Conservation (phyloP, 2,113 vertebrate genomes). For the Bufo gargarizans region DNA sequence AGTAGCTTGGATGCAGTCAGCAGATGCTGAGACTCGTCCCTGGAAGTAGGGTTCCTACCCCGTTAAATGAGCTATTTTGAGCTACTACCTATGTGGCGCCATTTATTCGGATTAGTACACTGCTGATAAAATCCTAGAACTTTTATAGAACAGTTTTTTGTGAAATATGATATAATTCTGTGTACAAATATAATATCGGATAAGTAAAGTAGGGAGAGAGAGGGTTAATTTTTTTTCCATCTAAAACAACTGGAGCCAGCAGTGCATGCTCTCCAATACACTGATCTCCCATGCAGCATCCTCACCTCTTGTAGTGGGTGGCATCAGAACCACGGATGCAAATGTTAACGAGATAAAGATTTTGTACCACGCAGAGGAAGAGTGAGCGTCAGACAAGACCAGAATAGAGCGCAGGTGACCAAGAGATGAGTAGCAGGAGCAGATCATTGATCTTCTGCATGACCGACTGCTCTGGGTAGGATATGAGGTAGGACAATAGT, state of each 20-base stretch:
- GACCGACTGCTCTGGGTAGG: not conserved
- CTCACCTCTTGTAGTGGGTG: not conserved
- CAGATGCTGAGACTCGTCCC: no score
- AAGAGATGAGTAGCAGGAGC: not conserved
- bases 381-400: constrained; percentile 4
- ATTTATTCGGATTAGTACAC: no score
- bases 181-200: not conserved
- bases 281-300: not conserved
- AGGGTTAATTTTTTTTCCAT: not conserved
- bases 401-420: not conserved
- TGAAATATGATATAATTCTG: not conserved
- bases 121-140: not conserved
- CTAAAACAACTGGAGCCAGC: not conserved
- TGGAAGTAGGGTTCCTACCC: no score
- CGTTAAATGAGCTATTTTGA: no score
- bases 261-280: not conserved
- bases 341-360: constrained; percentile 37
- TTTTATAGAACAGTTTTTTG: not conserved
- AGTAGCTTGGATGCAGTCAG: no score
- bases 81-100: no score
- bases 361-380: not conserved
- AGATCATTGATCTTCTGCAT: constrained; percentile 3
- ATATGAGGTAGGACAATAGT: not conserved
- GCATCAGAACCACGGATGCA: not conserved
- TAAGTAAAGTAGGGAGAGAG: not conserved